Conservation (phyloP, 23 tunicate genomes). For the Aplidium turbinatum region DNA sequence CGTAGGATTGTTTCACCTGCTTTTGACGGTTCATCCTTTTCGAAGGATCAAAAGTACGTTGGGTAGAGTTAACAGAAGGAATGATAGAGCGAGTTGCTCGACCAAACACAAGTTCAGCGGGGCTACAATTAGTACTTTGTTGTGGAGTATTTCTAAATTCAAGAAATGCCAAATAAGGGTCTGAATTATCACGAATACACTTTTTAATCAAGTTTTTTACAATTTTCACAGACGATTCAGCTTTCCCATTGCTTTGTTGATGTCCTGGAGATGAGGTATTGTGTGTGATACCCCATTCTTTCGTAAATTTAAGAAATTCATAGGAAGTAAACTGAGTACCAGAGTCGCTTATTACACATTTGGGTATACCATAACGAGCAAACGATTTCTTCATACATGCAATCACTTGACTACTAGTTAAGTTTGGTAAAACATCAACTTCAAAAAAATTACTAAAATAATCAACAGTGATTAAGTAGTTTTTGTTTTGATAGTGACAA, state of each 20-base stretch:
- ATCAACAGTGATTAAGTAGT: slow-evolving; percentile 20
- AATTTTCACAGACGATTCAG: slow-evolving; percentile 19
- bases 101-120: too few species aligned
- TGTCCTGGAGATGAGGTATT: slow-evolving; percentile 27
- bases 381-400: background rate
- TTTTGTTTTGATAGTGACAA: slow-evolving; percentile 4
- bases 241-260: slow-evolving; percentile 13
- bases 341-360: background rate
- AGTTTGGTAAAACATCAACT: background rate
- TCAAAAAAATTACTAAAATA: slow-evolving; percentile 35
- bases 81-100: too few species aligned
- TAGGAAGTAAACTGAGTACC: slow-evolving; percentile 9
- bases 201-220: too few species aligned
- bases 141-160: too few species aligned
- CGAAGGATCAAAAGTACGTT: too few species aligned
- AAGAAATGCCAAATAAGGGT: too few species aligned
- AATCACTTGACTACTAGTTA: background rate
- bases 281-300: slow-evolving; percentile 12
- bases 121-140: too few species aligned
- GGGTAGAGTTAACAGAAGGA: too few species aligned
- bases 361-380: slow-evolving; percentile 6
- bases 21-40: too few species aligned
- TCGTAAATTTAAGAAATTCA: background rate
- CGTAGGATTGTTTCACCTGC: too few species aligned
- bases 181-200: too few species aligned